Base-by-base conservation (phyloP, 2,113 vertebrate genomes). In the Poeciliopsis prolifica region DNA sequence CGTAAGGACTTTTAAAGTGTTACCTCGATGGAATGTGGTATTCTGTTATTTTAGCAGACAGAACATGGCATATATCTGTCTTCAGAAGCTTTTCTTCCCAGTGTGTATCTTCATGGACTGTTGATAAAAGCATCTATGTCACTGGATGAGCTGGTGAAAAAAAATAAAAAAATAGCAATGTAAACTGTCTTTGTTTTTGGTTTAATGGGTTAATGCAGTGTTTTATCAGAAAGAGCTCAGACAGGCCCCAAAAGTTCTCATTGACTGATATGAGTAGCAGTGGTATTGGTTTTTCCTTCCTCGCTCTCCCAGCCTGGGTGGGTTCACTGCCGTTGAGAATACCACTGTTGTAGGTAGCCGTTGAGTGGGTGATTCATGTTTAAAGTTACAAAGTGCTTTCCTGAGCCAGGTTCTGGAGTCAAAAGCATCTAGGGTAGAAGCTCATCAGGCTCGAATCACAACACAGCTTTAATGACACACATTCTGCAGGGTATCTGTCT, bases 311-410 rank as follows among this genome's bases (percentile, higher is more conserved):
- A 62, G 74, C 87, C 82, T 90, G 84, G 87, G 89, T 91, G 89
- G 90, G 78, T 78, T 73, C 30, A 61, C 68, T 65, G 75, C 70
- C 89, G 80, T 89, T 90, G 81, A 37, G 85, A 87, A 86, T 90
- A 88, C 68, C 60, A 74, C 69, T 70, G 64, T 61, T 70, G 77
- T 79, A 78, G 83, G 83, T 78, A 82, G 75, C 82, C 84, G 83
- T 77, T 86, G 82, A 84, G 86, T 80, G 83, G 86, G 68, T 83
- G 89, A 90, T 92, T 89, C 85, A 78, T 86, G 76, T 83, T 90
- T 91, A 61, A 85, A 80, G 79, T 80, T 77, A 64, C 80, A 77
- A 65, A 70, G 70, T 26, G 68, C 74, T 70, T 81, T 83, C 68
- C 87, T 84, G 60, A 79, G 75, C 82, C 84, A 72, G 67, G 65